These are phyloP conservation scores for Erebia ligea DNA, from an alignment of 2,888 invertebrate species.

Conservation along the genomic window DNA sequence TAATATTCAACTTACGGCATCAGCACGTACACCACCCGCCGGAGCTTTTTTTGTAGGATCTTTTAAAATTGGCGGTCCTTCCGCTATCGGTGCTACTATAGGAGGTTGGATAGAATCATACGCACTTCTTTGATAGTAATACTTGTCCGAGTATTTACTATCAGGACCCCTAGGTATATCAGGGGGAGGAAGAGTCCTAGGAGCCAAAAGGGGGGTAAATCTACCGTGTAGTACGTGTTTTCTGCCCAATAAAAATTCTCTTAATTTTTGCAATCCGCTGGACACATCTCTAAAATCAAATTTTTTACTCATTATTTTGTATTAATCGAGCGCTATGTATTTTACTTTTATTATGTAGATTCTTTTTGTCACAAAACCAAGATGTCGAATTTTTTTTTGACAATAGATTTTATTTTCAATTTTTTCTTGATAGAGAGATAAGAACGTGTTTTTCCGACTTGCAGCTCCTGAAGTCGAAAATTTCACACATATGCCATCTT, in stretches of 20 bases:
- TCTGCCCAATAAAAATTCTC: slow-evolving; percentile 65
- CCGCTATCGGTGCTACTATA: slow-evolving; percentile 65
- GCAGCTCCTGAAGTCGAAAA: neutral
- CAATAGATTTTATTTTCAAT: neutral
- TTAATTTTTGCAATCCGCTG: slow-evolving; percentile 51
- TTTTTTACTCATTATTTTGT: slow-evolving; percentile 39
- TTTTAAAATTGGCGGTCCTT: slow-evolving; percentile 49
- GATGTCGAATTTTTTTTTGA: neutral
- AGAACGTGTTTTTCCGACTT: neutral
- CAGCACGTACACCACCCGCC: slow-evolving; percentile 49
- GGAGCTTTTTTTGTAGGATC: slow-evolving; percentile 46
- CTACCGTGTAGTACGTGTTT: slow-evolving; percentile 58
- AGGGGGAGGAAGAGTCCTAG: slow-evolving; percentile 63
- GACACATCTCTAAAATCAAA: slow-evolving; percentile 64
- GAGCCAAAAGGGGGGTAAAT: slow-evolving; percentile 57
- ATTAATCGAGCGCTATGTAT: neutral
- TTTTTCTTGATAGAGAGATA: neutral
- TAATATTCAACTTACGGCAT: slow-evolving; percentile 47
- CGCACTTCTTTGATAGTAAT: slow-evolving; percentile 56
- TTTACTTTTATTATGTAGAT: neutral
- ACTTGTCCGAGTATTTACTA: slow-evolving; percentile 59
- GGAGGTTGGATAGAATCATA: slow-evolving; percentile 65
- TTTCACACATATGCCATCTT: too few species aligned
- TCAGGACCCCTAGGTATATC: slow-evolving; percentile 65
- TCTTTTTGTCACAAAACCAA: neutral